Base-by-base conservation (phyloP, 2,888 invertebrate genomes). In the Eilema griseolum region DNA sequence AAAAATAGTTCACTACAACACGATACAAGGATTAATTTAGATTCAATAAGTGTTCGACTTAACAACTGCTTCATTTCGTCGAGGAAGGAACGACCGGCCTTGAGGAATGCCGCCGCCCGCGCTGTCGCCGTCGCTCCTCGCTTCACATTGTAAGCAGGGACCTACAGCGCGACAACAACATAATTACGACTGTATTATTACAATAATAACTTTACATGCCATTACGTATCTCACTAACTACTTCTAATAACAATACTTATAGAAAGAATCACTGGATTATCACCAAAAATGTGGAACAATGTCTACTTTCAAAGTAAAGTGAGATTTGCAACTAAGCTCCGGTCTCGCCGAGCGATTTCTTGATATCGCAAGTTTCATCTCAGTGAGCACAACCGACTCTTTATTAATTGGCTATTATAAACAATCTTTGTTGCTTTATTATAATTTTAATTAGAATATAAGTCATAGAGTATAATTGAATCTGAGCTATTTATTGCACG, bases 11-110 rank as follows among this genome's bases (percentile, higher is more conserved):
- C 69, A 69, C 59, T 62, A 67, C 78, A 73, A 72, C 71, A 65
- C 71, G 72, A 73, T 73, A 61, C 59, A 41, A 74, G 66, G 61
- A 69, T 60, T 76, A 74, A 81, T 85, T 86, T 77, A 80, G 64
- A 85, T 84, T 86, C 83, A 83, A 81, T 76, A 80, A 77, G 76
- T 83, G 83, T 80, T 77, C 76, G 75, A 81, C 79, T 74, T 73
- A 79, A 76, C 71, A 72, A 78, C 72, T 77, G 78, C 81, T 78
- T 82, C 82, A 75, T 82, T 80, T 81, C 79, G 76, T 78, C 72
- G 76, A 83, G 83, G 88, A 86, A 89, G 86, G 87, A 91, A 91
- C 83, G 92, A 89, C 88, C 92, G 92, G 87, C 92, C 91, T 93
- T 92, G 92, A 92, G 92, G 91, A 92, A 92, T 90, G 92, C 92